Percentiles rank a stretch among this genome's conserved stretches.
Evolutionary conservation across 2,797 vertebrate genomes (phyloP).

Genomic region (Poeciliopsis gracilis): DNA sequence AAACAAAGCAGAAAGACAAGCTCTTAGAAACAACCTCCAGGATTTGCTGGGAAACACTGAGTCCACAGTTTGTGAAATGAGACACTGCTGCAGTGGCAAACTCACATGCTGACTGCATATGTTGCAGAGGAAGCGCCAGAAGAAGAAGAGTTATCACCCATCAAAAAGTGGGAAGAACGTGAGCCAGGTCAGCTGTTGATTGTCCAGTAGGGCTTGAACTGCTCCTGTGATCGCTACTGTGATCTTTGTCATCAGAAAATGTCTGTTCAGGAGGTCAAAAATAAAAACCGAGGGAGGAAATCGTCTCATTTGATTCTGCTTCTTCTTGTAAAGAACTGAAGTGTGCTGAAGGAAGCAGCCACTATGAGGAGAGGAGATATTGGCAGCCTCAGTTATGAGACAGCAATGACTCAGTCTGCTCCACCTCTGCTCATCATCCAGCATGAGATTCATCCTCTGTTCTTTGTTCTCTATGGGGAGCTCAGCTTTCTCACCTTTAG

Average conservation of each 20-base stretch:
- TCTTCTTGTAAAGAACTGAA: constrained; percentile 27
- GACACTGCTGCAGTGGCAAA: constrained; percentile 31
- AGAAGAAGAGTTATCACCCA: constrained; percentile 21
- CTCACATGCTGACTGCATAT: constrained; percentile 20
- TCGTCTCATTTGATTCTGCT: constrained; percentile 4
- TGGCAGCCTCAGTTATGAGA: constrained; percentile 25
- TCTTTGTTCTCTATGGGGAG: constrained; percentile 73
- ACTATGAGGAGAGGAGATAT: constrained; percentile 22
- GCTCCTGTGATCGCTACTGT: constrained; percentile 29
- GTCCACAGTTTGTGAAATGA: constrained; percentile 33
- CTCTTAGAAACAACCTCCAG: constrained; percentile 28
- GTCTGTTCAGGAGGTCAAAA: constrained; percentile 31
- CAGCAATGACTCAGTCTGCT: constrained; percentile 49
- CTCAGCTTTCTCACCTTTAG: constrained; percentile 82
- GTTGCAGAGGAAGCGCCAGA: constrained; percentile 33
- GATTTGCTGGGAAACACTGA: constrained; percentile 28
- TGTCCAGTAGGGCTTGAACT: constrained; percentile 39
- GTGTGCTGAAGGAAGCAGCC: constrained; percentile 35
- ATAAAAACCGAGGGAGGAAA: constrained; percentile 26
- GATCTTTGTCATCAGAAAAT: constrained; percentile 20
- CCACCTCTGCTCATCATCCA: constrained; percentile 35
- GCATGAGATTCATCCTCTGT: constrained; percentile 36
- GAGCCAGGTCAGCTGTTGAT: constrained; percentile 41
- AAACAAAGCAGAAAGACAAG: constrained; percentile 27
- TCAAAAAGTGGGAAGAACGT: constrained; percentile 34